phyloP scores from a whole-genome alignment of 92 coral and sea anemone genomes.

The Epizoanthus fatuus region DNA sequence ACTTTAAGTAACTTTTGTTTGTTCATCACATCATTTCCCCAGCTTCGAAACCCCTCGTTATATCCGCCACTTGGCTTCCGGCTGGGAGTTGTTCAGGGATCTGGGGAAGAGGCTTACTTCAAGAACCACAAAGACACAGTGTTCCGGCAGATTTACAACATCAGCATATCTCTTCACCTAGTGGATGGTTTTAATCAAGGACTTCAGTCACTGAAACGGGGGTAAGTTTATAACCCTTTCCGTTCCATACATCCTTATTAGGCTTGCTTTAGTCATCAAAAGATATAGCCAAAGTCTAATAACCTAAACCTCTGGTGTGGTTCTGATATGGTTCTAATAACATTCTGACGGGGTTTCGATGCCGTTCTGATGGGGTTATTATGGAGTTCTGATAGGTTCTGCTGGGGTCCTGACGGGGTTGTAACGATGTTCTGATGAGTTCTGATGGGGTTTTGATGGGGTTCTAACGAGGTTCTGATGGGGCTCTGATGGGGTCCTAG shows the following conservation, averaged over 20 bases:
- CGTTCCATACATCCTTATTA: too few relatives aligned
- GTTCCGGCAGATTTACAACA: slow-evolving; percentile 65
- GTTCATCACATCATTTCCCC: not conserved
- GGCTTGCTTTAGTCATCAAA: too few relatives aligned
- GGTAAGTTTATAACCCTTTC: slow-evolving; percentile 50
- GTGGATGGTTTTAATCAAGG: slow-evolving; percentile 70
- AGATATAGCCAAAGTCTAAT: too few relatives aligned
- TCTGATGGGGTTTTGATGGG: not conserved
- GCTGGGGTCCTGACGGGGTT: not conserved
- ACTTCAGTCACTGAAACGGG: slow-evolving; percentile 55
- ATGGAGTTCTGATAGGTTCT: not conserved
- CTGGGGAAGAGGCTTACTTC: slow-evolving; percentile 82
- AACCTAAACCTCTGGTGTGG: too few relatives aligned
- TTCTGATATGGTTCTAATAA: too few relatives aligned
- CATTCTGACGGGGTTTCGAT: too few relatives aligned
- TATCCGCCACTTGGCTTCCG: slow-evolving; percentile 76
- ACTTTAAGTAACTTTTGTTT: not conserved
- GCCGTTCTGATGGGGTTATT: not conserved
- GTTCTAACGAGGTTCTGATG: too few relatives aligned
- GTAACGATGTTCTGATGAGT: too few relatives aligned
- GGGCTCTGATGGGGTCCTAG: too few relatives aligned
- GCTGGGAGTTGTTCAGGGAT: slow-evolving; percentile 79
- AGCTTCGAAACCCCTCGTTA: slow-evolving; percentile 61
- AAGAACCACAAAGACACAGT: slow-evolving; percentile 71
- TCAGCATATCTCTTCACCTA: slow-evolving; percentile 70